Evolutionary conservation across 2,888 invertebrate genomes (phyloP), one percentile per base, ranked within the genome.

Genomic region (Cephus pygmeus): DNA sequence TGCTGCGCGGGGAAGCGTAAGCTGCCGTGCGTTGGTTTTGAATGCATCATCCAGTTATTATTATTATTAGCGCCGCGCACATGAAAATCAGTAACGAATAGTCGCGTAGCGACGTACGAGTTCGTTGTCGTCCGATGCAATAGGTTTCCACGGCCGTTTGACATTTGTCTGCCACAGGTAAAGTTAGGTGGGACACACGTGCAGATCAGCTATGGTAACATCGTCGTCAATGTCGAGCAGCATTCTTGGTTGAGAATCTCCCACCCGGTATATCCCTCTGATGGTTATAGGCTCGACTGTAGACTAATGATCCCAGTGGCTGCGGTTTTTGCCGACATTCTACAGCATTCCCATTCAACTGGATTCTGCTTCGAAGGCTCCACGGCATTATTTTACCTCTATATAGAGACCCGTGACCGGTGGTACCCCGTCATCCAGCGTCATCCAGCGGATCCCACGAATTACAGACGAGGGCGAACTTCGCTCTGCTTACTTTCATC

Each of bases 301-400:
- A 89, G 91, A 91, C 91, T 91, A 91, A 91, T 91, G 91, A 91
- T 91, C 89, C 86, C 88, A 79, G 88, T 86, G 90, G 82, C 90
- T 88, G 90, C 84, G 89, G 90, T 91, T 91, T 91, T 91, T 91
- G 90, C 87, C 87, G 88, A 85, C 91, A 91, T 91, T 91, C 91
- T 91, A 91, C 91, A 90, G 89, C 91, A 91, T 91, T 91, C 91
- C 87, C 91, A 90, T 91, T 91, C 90, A 89, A 88, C 90, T 90
- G 84, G 86, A 87, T 87, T 85, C 87, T 85, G 82, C 83, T 80
- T 69, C 68, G 77, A 80, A 82, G 81, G 78, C 80, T 84, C 82
- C 79, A 34, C 79, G 75, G 84, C 79, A 85, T 85, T 84, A 86
- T 85, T 86, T 85, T 83, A 79, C 77, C 78, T 81, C 83, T 77